Base-by-base conservation (phyloP, 1,140 invertebrate genomes). In the Caenorhabditis latens region DNA sequence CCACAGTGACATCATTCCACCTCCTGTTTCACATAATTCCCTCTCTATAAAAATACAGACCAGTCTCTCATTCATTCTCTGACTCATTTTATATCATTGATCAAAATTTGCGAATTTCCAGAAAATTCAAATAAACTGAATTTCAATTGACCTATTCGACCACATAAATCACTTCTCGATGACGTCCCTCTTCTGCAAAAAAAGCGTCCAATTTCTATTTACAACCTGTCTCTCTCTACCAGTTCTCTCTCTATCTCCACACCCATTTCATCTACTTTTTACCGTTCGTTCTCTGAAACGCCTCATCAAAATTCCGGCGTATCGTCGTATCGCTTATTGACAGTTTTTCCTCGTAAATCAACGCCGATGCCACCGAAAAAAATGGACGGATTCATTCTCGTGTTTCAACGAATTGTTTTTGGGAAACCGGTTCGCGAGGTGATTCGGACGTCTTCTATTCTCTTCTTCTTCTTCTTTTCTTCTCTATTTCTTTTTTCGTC, bases 331-430 rank as follows among this genome's bases (percentile, higher is more conserved):
- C 32, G 43, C 67, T 75, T 75, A 75, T 48, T 48, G 43, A 75
- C 67, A 32, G 67, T 48, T 75, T 75, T 11, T 46, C 21, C 67
- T 75, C 67, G 43, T 75, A 75, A 75, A 75, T 75, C 67, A 75
- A 32, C 43, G 14, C 24, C n/a, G 67, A 11, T n/a, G 32, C 63
- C 19, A 75, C 67, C 67, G n/a, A 19, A 46, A 46, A 75, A 75
- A 75, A 75, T 9, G 67, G 61, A 65, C 61, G 61, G 61, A 58
- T 11, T 9, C 16, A 58, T 65, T 65, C 61, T 65, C 61, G 67
- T 75, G 67, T 75, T 75, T 75, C 67, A 75, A 19, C 43, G 67
- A 75, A 75, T 46, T 75, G 40, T 75, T 75, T 75, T 75, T 75
- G 67, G 6, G 9, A 75, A 75, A 75, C 67, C 67, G 67, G 67